These are phyloP conservation scores for Blera fallax DNA, from an alignment of 2,888 invertebrate genomes.

Conservation along the genomic window DNA sequence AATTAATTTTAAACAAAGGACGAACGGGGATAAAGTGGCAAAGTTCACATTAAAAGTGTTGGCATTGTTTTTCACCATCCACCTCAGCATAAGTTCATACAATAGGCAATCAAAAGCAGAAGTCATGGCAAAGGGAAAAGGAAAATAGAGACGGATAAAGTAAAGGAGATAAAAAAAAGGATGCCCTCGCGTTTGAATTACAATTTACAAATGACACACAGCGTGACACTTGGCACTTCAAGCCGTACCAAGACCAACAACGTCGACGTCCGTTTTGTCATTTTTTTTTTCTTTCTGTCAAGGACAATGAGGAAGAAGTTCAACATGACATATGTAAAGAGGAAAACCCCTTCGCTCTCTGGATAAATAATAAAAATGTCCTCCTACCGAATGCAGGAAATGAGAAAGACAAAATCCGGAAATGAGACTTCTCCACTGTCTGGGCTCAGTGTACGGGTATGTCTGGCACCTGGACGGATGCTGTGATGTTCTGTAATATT, in stretches of 20 bases:
- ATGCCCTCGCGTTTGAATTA: conserved; percentile 42
- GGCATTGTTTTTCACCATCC: conserved; percentile 40
- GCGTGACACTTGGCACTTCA: conserved; percentile 62
- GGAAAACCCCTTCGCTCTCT: background rate
- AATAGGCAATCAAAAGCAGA: conserved; percentile 59
- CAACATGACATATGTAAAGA: conserved; percentile 32
- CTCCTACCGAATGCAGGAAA: conserved; percentile 50
- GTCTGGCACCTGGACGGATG: conserved; percentile 33
- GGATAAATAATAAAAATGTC: conserved; percentile 24
- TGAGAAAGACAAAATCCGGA: conserved; percentile 57
- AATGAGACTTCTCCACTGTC: conserved; percentile 28
- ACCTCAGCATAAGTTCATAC: conserved; percentile 26
- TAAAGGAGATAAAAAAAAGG: conserved; percentile 9
- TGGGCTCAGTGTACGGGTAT: conserved; percentile 30
- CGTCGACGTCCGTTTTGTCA: conserved; percentile 17
- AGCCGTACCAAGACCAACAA: conserved; percentile 31
- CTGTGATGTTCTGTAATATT: background rate
- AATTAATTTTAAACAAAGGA: conserved; percentile 45
- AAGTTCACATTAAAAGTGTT: conserved; percentile 64
- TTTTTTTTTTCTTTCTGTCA: conserved; percentile 21
- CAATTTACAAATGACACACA: conserved; percentile 61
- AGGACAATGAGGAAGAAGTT: conserved; percentile 57
- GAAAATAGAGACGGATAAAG: background rate
- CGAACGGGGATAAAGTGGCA: conserved; percentile 33
- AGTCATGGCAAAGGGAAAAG: background rate